Evolutionary conservation across 2,113 vertebrate genomes (phyloP).

Genomic region (Antigone vipio): DNA sequence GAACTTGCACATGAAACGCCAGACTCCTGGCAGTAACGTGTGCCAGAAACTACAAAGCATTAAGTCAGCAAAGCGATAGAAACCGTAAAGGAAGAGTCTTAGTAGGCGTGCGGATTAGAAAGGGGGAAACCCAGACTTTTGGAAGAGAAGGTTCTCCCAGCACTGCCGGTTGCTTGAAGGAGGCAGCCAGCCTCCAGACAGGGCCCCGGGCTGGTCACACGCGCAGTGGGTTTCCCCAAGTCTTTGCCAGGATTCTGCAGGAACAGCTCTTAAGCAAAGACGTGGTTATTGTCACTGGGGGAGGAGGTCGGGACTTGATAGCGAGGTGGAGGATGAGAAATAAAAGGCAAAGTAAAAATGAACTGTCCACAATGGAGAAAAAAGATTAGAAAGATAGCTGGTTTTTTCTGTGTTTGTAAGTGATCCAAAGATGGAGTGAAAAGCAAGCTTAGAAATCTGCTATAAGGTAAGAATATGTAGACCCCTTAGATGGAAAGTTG

Average conservation of each 20-base stretch:
- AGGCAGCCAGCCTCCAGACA: background rate
- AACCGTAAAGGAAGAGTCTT: background rate
- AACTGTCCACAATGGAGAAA: background rate
- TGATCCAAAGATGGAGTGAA: background rate
- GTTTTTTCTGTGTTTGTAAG: background rate
- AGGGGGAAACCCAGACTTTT: background rate
- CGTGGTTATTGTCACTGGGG: background rate
- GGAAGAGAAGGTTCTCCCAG: background rate
- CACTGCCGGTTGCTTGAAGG: background rate
- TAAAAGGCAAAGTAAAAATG: background rate
- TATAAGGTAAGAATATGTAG: background rate
- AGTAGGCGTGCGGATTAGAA: background rate
- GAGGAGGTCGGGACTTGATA: background rate
- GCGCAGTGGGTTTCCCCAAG: background rate
- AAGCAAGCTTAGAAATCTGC: background rate
- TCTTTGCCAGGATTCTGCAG: background rate
- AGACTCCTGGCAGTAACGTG: background rate
- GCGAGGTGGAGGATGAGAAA: background rate
- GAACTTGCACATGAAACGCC: background rate
- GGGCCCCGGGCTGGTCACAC: rapidly evolving
- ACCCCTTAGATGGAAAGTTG: background rate
- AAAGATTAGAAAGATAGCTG: background rate
- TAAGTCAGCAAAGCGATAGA: background rate
- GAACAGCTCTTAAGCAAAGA: background rate
- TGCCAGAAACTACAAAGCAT: background rate